These are phyloP conservation scores for Ferrisia virgata DNA, from an alignment of 2,888 invertebrate genomes.

Conservation along the genomic window DNA sequence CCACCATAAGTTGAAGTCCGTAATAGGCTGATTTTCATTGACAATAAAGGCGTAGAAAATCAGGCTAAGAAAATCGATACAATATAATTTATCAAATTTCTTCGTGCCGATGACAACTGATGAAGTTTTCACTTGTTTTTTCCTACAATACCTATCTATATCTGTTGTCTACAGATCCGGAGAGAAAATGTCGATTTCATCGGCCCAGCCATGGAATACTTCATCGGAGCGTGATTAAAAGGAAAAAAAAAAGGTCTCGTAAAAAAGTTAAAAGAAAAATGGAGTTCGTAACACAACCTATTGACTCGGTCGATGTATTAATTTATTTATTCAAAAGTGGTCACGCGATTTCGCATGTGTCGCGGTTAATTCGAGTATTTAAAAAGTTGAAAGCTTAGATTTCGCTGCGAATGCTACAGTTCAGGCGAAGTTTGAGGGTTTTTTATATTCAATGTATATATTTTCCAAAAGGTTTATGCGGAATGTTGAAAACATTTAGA, in stretches of 20 bases:
- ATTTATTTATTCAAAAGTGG: slow-evolving; percentile 17
- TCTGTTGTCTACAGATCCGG: background rate
- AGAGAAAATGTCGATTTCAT: background rate
- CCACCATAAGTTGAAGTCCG: too few species aligned
- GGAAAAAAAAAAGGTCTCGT: background rate
- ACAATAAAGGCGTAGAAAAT: too few species aligned
- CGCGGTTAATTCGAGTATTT: slow-evolving; percentile 14
- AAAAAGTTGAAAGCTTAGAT: background rate
- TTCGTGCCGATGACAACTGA: background rate
- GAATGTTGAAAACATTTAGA: background rate
- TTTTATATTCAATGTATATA: background rate
- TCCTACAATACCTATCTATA: too few species aligned
- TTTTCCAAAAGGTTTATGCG: background rate
- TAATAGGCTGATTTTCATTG: too few species aligned
- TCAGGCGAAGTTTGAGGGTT: background rate
- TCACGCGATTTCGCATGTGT: slow-evolving; percentile 16
- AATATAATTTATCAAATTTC: background rate
- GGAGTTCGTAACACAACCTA: background rate
- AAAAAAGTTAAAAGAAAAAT: background rate
- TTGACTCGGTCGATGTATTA: slow-evolving; percentile 28
- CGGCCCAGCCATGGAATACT: background rate
- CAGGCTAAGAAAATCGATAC: background rate
- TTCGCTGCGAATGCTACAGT: too few species aligned
- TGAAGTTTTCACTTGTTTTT: background rate
- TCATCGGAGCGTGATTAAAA: background rate